Conservation (phyloP, 1,140 invertebrate species). For the Zaprionus kolodkinae region DNA sequence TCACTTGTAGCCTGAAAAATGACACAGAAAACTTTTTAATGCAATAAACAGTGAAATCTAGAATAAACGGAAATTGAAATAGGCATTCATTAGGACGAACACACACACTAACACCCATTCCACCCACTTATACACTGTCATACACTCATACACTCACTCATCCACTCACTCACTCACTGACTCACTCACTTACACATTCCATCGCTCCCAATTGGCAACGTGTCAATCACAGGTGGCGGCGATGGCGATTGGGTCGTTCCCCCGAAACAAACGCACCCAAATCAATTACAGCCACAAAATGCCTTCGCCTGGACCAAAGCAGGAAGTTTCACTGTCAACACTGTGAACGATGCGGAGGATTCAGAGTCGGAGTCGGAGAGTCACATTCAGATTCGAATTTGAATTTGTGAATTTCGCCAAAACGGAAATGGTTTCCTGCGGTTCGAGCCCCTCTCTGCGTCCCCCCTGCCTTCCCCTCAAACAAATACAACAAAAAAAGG, state of each 20-base stretch:
- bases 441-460: not conserved
- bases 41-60: conserved; percentile 12
- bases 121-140: conserved; percentile 11
- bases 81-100: conserved; percentile 51
- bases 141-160: not conserved
- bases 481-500: conserved; percentile 39
- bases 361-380: no score
- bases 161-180: no score
- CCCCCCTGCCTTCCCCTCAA: not conserved
- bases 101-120: not conserved
- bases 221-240: conserved; percentile 70
- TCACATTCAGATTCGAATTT: no score
- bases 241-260: not conserved
- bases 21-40: conserved; percentile 57
- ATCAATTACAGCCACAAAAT: conserved; percentile 67
- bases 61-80: conserved; percentile 61
- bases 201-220: conserved; percentile 16
- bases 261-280: conserved; percentile 53
- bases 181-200: no score
- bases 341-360: conserved; percentile 27
- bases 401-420: conserved; percentile 55
- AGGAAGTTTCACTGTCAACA: conserved; percentile 65
- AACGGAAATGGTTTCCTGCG: conserved; percentile 62
- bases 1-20: conserved; percentile 66
- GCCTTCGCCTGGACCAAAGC: conserved; percentile 20